Conservation (phyloP, 1,140 invertebrate species). For the Kradibia gibbosae region DNA sequence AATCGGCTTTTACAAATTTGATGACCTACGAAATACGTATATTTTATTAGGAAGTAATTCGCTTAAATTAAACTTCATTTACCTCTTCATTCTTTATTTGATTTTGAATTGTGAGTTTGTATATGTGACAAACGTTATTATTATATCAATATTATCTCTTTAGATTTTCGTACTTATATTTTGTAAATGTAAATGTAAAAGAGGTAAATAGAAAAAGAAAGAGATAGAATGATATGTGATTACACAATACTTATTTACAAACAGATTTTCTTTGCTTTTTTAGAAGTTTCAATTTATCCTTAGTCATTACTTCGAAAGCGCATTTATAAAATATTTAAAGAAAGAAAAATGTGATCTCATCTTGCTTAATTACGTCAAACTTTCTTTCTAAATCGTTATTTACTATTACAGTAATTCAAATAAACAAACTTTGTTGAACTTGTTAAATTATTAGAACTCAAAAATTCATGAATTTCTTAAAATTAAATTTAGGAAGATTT, state of each 20-base stretch:
- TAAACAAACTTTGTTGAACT: slow-evolving; percentile 20
- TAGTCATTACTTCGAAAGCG: slow-evolving; percentile 45
- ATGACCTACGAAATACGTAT: slow-evolving; percentile 1
- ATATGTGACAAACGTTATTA: slow-evolving; percentile 17
- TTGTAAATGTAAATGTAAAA: slow-evolving; percentile 42
- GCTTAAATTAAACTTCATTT: slow-evolving; percentile 7
- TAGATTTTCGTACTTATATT: slow-evolving; percentile 43
- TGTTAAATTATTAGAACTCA: slow-evolving; percentile 5
- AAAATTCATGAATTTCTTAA: not conserved
- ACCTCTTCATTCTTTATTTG: slow-evolving; percentile 6
- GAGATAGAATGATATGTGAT: not conserved
- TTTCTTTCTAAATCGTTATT: slow-evolving; percentile 39
- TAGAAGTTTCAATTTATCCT: slow-evolving; percentile 40
- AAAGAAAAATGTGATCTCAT: slow-evolving; percentile 14
- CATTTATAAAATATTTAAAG: slow-evolving; percentile 35
- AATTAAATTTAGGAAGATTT: not conserved
- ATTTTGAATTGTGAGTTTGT: slow-evolving; percentile 26
- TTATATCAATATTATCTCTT: slow-evolving; percentile 36
- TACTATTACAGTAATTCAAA: not conserved
- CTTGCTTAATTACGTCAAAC: not conserved
- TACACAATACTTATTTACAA: slow-evolving; percentile 13
- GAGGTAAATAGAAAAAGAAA: slow-evolving; percentile 7
- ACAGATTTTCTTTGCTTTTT: slow-evolving; percentile 28
- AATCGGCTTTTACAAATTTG: slow-evolving; percentile 20
- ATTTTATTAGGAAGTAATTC: slow-evolving; percentile 18